These are phyloP conservation scores for Strigamia crassipes DNA, from an alignment of 2,888 invertebrate genomes.

Conservation along the genomic window DNA sequence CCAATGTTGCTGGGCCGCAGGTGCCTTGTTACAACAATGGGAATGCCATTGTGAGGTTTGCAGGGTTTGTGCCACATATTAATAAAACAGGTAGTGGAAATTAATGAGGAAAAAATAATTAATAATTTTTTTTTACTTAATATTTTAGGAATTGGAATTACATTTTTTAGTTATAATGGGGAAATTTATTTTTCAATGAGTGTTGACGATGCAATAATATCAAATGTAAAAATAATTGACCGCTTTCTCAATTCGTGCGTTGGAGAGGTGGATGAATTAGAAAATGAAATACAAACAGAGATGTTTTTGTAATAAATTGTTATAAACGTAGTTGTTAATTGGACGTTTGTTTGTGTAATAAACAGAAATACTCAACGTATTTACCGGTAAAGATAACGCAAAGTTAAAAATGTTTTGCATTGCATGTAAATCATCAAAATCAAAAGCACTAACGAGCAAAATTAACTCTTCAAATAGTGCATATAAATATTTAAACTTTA, in stretches of 20 bases:
- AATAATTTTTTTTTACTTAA: neutral
- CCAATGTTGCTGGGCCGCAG: neutral
- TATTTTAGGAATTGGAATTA: slow-evolving; percentile 6
- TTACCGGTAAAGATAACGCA: no score
- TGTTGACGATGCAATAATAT: neutral
- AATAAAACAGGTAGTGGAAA: neutral
- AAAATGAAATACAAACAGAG: neutral
- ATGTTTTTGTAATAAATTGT: no score
- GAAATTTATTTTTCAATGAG: neutral
- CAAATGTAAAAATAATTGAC: neutral
- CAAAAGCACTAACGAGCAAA: no score
- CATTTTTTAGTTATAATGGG: neutral
- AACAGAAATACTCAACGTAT: no score
- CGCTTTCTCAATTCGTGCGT: neutral
- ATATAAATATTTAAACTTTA: no score
- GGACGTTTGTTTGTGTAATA: no score
- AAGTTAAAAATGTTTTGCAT: no score
- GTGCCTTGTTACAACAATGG: neutral
- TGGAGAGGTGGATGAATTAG: neutral
- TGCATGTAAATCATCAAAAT: no score
- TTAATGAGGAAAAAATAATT: neutral
- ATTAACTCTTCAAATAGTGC: no score
- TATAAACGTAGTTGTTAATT: no score
- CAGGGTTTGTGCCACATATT: neutral
- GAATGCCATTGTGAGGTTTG: neutral